Evolutionary conservation across 2,113 vertebrate genomes (phyloP).

Genomic region (Thryonomys swinderianus): DNA sequence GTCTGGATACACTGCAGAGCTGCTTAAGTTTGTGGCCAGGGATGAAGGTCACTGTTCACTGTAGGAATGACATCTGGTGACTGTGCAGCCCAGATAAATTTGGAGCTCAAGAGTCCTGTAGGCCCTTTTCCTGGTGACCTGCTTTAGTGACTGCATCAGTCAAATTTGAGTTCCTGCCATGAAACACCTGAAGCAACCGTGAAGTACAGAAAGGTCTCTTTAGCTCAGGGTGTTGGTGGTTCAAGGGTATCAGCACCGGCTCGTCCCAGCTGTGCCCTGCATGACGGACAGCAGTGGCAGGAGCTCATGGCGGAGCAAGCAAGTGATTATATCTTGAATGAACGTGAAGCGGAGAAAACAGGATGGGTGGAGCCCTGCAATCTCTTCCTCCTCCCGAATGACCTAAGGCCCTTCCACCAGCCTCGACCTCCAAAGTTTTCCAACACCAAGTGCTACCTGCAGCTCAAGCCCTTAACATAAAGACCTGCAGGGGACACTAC

Average conservation of each 20-base stretch:
- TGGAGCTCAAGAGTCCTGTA: neutral
- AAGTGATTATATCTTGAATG: neutral
- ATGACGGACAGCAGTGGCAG: neutral
- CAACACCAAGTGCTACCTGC: neutral
- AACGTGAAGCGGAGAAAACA: neutral
- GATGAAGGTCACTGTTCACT: neutral
- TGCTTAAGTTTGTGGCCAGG: neutral
- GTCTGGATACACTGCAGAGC: neutral
- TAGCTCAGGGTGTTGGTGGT: neutral
- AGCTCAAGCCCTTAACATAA: neutral
- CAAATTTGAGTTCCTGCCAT: neutral
- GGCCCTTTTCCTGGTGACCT: neutral
- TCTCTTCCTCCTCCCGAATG: neutral
- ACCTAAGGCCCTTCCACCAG: neutral
- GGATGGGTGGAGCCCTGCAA: neutral
- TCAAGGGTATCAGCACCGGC: neutral
- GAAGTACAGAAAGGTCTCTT: neutral
- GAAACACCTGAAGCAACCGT: neutral
- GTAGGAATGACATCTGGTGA: neutral
- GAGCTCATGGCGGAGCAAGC: neutral
- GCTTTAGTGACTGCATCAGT: neutral
- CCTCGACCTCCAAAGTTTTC: neutral
- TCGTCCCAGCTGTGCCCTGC: neutral
- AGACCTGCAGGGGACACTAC: neutral
- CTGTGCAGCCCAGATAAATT: neutral